Conservation (phyloP, 2,888 invertebrate species). For the Temnothorax ravouxi region DNA sequence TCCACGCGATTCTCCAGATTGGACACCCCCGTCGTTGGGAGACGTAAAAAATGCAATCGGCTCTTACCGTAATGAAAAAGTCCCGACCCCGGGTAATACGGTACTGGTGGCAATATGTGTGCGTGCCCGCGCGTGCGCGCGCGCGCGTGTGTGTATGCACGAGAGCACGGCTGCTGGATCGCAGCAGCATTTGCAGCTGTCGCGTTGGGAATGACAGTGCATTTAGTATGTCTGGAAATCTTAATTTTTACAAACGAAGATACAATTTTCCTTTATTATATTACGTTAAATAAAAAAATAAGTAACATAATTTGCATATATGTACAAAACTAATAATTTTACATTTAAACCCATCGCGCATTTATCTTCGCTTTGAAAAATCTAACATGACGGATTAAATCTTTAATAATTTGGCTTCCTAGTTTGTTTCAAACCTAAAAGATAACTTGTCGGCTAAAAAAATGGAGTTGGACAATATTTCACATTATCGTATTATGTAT, state of each 20-base stretch:
- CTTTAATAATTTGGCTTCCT: background rate
- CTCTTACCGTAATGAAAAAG: slow-evolving; percentile 86
- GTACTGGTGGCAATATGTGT: slow-evolving; percentile 59
- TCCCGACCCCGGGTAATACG: slow-evolving; percentile 81
- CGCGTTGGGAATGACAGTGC: slow-evolving; percentile 53
- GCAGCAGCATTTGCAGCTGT: slow-evolving; percentile 67
- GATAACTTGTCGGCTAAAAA: background rate
- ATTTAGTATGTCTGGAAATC: slow-evolving; percentile 11
- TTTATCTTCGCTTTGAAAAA: slow-evolving; percentile 1
- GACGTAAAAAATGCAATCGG: slow-evolving; percentile 86
- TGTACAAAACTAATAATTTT: background rate
- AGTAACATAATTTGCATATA: background rate
- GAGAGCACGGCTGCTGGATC: slow-evolving; percentile 2
- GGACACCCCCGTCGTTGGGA: slow-evolving; percentile 77
- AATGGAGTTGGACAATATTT: background rate
- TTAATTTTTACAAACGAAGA: slow-evolving; percentile 11
- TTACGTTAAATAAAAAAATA: background rate
- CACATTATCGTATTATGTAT: background rate
- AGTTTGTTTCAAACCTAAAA: background rate
- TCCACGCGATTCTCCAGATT: slow-evolving; percentile 81
- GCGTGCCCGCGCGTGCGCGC: slow-evolving; percentile 37
- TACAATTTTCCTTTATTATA: background rate
- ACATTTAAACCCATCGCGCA: background rate
- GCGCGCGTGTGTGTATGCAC: slow-evolving; percentile 10
- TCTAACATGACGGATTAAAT: background rate